Evolutionary conservation across 2,888 invertebrate species (phyloP).

Genomic region (Graphium colonna): DNA sequence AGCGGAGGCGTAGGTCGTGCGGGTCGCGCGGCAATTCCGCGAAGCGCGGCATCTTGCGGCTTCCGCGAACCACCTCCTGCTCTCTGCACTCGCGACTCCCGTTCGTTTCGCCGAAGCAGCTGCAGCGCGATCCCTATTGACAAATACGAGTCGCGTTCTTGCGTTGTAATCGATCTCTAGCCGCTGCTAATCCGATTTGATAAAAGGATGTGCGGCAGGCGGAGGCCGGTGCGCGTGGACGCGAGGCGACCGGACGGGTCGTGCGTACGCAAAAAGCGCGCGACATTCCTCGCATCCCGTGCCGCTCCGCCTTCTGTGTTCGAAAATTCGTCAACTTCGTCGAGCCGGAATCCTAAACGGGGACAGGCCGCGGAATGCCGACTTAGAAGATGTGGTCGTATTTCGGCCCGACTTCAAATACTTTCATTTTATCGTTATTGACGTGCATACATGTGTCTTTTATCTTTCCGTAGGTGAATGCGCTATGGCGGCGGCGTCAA

Average conservation of each 20-base stretch:
- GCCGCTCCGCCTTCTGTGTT: constrained; percentile 8
- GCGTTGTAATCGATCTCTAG: background rate
- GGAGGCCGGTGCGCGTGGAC: background rate
- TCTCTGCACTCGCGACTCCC: constrained; percentile 2
- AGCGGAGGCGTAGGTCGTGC: background rate
- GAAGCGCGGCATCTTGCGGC: background rate
- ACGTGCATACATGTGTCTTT: background rate
- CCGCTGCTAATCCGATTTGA: background rate
- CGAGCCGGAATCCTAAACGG: constrained; percentile 7
- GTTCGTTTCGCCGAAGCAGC: constrained; percentile 8
- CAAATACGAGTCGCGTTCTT: background rate
- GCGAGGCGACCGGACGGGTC: background rate
- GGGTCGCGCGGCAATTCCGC: constrained; percentile 1
- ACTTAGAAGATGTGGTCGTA: background rate
- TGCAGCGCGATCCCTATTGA: constrained; percentile 1
- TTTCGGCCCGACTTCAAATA: background rate
- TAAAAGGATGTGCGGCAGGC: background rate
- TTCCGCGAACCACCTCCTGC: constrained; percentile 4
- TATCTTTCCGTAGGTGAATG: background rate
- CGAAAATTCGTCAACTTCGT: constrained; percentile 11
- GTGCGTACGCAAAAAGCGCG: background rate
- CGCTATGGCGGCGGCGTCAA: background rate
- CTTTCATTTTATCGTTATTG: background rate
- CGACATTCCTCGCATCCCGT: constrained; percentile 5
- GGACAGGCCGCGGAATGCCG: constrained; percentile 7